phyloP scores from a whole-genome alignment of 1,140 invertebrate species.

The Cotesia glomerata region DNA sequence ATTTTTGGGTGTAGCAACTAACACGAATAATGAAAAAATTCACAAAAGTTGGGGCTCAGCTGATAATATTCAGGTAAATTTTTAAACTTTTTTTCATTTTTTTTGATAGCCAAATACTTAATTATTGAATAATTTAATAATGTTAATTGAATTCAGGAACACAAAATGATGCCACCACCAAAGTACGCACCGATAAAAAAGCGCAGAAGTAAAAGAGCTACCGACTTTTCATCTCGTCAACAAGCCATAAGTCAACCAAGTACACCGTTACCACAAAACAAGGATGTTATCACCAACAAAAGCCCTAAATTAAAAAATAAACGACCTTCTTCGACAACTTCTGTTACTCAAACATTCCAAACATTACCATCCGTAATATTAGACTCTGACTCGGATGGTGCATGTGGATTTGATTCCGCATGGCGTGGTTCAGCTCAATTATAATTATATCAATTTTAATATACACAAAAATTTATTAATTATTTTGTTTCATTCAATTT shows the following conservation, averaged over 20 bases:
- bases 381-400: slow-evolving; percentile 79
- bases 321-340: slow-evolving; percentile 62
- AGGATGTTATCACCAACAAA: slow-evolving; percentile 40
- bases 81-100: neutral
- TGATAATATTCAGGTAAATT: slow-evolving; percentile 77
- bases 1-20: slow-evolving; percentile 77
- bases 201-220: slow-evolving; percentile 67
- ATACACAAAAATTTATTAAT: no score
- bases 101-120: neutral
- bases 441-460: slow-evolving; percentile 30
- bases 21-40: slow-evolving; percentile 66
- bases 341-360: slow-evolving; percentile 52
- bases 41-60: slow-evolving; percentile 88
- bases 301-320: slow-evolving; percentile 22
- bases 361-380: slow-evolving; percentile 41
- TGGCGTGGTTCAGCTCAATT: slow-evolving; percentile 66
- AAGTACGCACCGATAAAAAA: slow-evolving; percentile 71
- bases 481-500: no score
- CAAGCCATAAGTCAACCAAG: slow-evolving; percentile 51
- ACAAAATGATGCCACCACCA: slow-evolving; percentile 73
- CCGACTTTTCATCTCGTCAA: slow-evolving; percentile 58
- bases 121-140: neutral
- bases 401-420: slow-evolving; percentile 78
- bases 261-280: slow-evolving; percentile 51
- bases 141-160: slow-evolving; percentile 48